phyloP scores from a whole-genome alignment of 2,113 vertebrate species.

The Muntiacus reevesi region DNA sequence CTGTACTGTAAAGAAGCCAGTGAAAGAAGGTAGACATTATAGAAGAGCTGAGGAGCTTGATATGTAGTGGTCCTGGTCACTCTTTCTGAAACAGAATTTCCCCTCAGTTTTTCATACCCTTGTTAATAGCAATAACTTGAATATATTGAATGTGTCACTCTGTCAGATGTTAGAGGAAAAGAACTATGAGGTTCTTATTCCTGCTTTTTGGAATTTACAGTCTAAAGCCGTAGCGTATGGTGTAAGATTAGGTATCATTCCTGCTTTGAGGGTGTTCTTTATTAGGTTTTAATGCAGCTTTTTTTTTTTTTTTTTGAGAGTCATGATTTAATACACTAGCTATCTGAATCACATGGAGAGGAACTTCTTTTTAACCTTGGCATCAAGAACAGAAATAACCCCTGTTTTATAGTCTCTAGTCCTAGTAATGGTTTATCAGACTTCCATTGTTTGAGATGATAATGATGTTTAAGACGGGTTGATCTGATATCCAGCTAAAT shows the following conservation, averaged over 20 bases:
- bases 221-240: neutral
- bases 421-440: neutral
- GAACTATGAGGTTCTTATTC: neutral
- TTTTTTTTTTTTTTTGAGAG: neutral
- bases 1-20: neutral
- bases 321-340: conserved; percentile 6
- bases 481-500: neutral
- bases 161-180: neutral
- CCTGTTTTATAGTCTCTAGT: neutral
- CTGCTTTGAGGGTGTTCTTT: neutral
- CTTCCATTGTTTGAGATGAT: neutral
- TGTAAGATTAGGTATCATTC: neutral
- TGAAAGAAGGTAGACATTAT: neutral
- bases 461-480: neutral
- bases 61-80: neutral
- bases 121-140: neutral
- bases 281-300: neutral
- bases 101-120: neutral
- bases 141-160: neutral
- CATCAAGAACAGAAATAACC: neutral
- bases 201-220: neutral
- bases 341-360: neutral
- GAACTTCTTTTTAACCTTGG: conserved; percentile 32
- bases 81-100: neutral
- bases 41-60: neutral